A percentile compares a stretch with the other conserved stretches of the same genome.
These are phyloP conservation scores for Cheumatopsyche charites DNA, from an alignment of 1,140 invertebrate species.

Conservation along the genomic window DNA sequence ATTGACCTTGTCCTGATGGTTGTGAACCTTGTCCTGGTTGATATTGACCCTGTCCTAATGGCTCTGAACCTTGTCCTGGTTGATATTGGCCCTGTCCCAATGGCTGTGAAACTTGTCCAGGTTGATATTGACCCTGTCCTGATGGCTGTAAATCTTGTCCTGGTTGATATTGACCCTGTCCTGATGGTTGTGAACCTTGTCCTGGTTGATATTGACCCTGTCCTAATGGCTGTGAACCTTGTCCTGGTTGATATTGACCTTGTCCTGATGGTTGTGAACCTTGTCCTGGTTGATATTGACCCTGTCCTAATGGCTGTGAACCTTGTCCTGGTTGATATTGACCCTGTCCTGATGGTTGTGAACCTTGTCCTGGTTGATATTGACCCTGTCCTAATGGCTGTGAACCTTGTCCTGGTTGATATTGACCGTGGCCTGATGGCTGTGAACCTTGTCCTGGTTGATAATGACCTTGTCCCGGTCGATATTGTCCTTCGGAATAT, in stretches of 20 bases:
- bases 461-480: constrained; percentile 2
- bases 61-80: not conserved
- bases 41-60: not conserved
- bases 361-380: not conserved
- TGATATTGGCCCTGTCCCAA: not conserved
- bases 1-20: not conserved
- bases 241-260: not conserved
- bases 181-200: not conserved
- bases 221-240: not conserved
- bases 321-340: not conserved
- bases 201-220: not conserved
- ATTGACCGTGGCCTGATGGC: constrained; percentile 15
- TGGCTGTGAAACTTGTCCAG: not conserved
- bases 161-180: not conserved
- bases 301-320: not conserved
- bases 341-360: not conserved
- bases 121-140: not conserved
- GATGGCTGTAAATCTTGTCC: not conserved
- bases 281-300: not conserved
- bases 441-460: constrained; percentile 1
- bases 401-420: constrained; percentile 14
- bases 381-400: not conserved
- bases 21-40: not conserved
- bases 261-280: not conserved
- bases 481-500: not conserved